These are phyloP conservation scores for Drosophila nigromelanica DNA, from an alignment of 1,140 invertebrate species.

Conservation along the genomic window DNA sequence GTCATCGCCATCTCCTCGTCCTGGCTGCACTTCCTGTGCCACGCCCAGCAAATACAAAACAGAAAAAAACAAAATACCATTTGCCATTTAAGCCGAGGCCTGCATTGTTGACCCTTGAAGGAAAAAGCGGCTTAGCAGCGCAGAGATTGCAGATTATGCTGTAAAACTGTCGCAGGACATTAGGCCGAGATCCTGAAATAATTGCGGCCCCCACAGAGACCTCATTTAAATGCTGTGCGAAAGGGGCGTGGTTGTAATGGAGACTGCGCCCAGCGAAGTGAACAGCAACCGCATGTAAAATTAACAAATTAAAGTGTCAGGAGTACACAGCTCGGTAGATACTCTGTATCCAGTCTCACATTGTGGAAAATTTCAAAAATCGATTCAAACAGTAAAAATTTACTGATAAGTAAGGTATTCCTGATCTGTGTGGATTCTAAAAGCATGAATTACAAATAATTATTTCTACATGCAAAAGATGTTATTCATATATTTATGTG, in stretches of 20 bases:
- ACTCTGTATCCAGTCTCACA: no score
- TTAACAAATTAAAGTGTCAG: not conserved
- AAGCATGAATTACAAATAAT: no score
- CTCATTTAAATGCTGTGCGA: constrained; percentile 51
- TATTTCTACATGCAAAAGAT: no score
- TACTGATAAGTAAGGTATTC: no score
- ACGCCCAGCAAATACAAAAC: constrained; percentile 57
- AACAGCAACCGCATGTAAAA: constrained; percentile 39
- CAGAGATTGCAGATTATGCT: constrained; percentile 65
- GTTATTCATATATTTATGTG: no score
- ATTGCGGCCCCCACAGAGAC: constrained; percentile 11
- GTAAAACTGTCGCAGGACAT: constrained; percentile 68
- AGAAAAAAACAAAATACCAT: constrained; percentile 25
- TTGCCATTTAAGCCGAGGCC: constrained; percentile 58
- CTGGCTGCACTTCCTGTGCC: constrained; percentile 71
- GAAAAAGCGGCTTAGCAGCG: constrained; percentile 59
- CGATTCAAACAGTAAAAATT: no score
- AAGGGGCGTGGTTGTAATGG: constrained; percentile 69
- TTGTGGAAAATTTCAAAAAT: no score
- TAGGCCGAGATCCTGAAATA: constrained; percentile 26
- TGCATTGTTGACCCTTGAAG: constrained; percentile 25
- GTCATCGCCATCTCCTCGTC: constrained; percentile 31
- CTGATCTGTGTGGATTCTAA: no score
- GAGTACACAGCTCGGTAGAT: not conserved
- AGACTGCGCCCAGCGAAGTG: constrained; percentile 37